Percentiles rank a stretch among this genome's conserved stretches.
phyloP scores from a whole-genome alignment of 1,140 invertebrate species.

The Matsumurasca onukii region DNA sequence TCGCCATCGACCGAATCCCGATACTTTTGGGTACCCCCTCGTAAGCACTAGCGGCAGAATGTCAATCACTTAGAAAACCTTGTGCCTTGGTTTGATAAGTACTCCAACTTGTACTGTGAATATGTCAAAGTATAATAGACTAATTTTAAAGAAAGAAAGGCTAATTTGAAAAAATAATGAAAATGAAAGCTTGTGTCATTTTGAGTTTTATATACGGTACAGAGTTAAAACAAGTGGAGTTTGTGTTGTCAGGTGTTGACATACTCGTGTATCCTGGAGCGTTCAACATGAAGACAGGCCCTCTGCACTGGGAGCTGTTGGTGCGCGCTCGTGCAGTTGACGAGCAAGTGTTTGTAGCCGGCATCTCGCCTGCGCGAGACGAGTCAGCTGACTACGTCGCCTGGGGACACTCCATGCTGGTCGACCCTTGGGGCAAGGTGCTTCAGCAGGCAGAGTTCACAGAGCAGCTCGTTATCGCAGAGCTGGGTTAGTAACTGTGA shows the following conservation, averaged over 20 bases:
- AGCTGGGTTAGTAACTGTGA: slow-evolving; percentile 59
- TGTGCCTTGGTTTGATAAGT: too few relatives aligned
- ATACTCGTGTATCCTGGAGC: slow-evolving; percentile 89
- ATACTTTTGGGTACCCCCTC: too few relatives aligned
- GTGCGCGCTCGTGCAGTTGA: slow-evolving; percentile 79
- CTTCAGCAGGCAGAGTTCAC: slow-evolving; percentile 64
- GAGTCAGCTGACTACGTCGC: slow-evolving; percentile 73
- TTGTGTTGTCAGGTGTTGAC: slow-evolving; percentile 74
- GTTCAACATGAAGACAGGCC: slow-evolving; percentile 95
- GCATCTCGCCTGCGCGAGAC: slow-evolving; percentile 76
- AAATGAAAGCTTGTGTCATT: too few relatives aligned
- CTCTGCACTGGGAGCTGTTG: slow-evolving; percentile 88
- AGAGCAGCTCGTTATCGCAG: slow-evolving; percentile 71
- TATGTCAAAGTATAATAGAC: too few relatives aligned
- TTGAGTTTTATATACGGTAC: too few relatives aligned
- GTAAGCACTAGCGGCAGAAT: too few relatives aligned
- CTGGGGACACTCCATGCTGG: slow-evolving; percentile 84
- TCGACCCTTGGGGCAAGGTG: slow-evolving; percentile 87
- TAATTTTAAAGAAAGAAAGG: too few relatives aligned
- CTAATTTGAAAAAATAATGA: too few relatives aligned
- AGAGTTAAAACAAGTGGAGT: too few relatives aligned
- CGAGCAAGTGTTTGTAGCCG: slow-evolving; percentile 79
- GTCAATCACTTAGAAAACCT: too few relatives aligned
- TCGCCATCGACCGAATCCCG: too few relatives aligned
- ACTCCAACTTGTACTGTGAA: too few relatives aligned